Evolutionary conservation across 2,888 invertebrate species (phyloP).

Genomic region (Neoascia interrupta): DNA sequence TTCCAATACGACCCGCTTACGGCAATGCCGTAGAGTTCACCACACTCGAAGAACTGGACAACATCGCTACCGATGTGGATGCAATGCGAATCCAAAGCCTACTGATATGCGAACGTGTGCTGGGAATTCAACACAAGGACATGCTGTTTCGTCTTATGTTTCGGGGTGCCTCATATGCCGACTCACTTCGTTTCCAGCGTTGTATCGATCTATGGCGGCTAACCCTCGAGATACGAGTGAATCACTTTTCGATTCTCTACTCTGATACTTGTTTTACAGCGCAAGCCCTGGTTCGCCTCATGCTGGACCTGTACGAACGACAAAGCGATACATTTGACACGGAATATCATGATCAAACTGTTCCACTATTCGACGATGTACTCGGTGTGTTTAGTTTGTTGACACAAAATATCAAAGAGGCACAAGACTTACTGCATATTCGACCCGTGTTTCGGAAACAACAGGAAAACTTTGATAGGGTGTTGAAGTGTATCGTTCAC

Average conservation of each 20-base stretch:
- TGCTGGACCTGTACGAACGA: slow-evolving; percentile 86
- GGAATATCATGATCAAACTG: slow-evolving; percentile 80
- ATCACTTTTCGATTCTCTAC: slow-evolving; percentile 87
- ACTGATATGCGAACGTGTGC: slow-evolving; percentile 91
- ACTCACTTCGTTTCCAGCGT: slow-evolving; percentile 87
- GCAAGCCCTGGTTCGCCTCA: slow-evolving; percentile 90
- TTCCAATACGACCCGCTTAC: slow-evolving; percentile 83
- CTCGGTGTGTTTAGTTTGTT: slow-evolving; percentile 85
- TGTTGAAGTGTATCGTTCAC: slow-evolving; percentile 89
- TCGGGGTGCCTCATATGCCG: slow-evolving; percentile 87
- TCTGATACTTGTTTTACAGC: slow-evolving; percentile 92
- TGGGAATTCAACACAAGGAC: slow-evolving; percentile 92
- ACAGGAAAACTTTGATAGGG: slow-evolving; percentile 90
- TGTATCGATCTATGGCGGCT: slow-evolving; percentile 94
- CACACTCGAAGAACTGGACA: slow-evolving; percentile 85
- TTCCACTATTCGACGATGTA: slow-evolving; percentile 85
- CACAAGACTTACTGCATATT: slow-evolving; percentile 80
- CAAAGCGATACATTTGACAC: slow-evolving; percentile 80
- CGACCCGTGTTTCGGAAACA: slow-evolving; percentile 88
- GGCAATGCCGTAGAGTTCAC: slow-evolving; percentile 87
- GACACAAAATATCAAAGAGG: slow-evolving; percentile 83
- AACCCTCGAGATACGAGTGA: slow-evolving; percentile 89
- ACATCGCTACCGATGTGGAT: slow-evolving; percentile 89
- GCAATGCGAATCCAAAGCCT: slow-evolving; percentile 92
- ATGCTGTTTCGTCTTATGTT: slow-evolving; percentile 89